A percentile compares a stretch with the other conserved stretches of the same genome.
Evolutionary conservation across 92 coral and sea anemone genomes (phyloP).

Genomic region (Porites divaricata): DNA sequence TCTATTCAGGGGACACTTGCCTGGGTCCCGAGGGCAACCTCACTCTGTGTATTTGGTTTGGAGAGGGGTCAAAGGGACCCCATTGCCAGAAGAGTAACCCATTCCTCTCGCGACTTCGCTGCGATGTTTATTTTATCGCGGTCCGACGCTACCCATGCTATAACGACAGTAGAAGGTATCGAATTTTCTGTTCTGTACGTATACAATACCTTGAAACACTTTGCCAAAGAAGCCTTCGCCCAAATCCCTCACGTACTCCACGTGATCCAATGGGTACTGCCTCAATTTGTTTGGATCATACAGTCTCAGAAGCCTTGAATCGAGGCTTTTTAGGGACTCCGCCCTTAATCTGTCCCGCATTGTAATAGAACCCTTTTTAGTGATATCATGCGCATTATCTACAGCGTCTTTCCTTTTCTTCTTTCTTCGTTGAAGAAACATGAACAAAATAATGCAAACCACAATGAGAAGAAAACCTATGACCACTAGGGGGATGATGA

Average conservation of each 20-base stretch:
- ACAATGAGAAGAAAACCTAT: conserved; percentile 44
- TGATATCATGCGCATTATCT: conserved; percentile 44
- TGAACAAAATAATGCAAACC: conserved; percentile 30
- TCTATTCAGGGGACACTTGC: no score
- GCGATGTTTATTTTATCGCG: no score
- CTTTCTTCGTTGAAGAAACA: conserved; percentile 32
- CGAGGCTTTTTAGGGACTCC: conserved; percentile 87
- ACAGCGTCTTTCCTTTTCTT: conserved; percentile 60
- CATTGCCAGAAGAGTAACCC: no score
- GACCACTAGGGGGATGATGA: conserved; percentile 61
- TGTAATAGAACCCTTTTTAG: conserved; percentile 71
- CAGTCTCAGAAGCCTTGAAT: conserved; percentile 73
- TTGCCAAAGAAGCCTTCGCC: conserved; percentile 99
- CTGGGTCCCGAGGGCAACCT: no score
- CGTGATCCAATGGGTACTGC: conserved; percentile 85
- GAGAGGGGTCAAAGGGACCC: no score
- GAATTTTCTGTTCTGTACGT: background rate
- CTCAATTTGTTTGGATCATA: conserved; percentile 81
- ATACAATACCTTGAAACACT: conserved; percentile 91
- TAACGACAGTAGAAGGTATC: background rate
- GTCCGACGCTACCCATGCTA: background rate
- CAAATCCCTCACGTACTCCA: conserved; percentile 89
- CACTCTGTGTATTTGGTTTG: no score
- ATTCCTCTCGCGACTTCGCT: no score
- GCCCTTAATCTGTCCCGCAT: conserved; percentile 90